These are phyloP conservation scores for Drosophila mauritiana DNA, from an alignment of 1,140 invertebrate species.

Conservation along the genomic window DNA sequence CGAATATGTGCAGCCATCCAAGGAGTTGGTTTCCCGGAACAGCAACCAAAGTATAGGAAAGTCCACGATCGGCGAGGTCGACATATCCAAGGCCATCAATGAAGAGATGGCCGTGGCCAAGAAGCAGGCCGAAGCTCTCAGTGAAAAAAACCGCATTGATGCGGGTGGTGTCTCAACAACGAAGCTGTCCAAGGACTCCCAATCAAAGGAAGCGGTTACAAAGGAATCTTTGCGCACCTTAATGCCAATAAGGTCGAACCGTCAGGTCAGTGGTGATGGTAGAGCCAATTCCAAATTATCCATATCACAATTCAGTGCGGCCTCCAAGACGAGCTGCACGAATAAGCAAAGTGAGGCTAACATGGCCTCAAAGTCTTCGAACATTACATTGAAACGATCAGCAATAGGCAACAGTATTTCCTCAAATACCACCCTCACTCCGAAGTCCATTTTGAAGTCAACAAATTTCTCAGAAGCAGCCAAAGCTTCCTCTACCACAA, in stretches of 20 bases:
- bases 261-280: background rate
- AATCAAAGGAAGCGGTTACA: background rate
- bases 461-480: background rate
- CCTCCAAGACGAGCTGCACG: background rate
- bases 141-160: slow-evolving; percentile 30
- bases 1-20: slow-evolving; percentile 24
- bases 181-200: background rate
- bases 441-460: background rate
- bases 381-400: background rate
- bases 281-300: background rate
- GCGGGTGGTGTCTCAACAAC: slow-evolving; percentile 11
- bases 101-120: slow-evolving; percentile 61
- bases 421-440: background rate
- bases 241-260: slow-evolving; percentile 22
- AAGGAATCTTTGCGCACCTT: slow-evolving; percentile 31
- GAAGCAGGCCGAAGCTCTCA: background rate
- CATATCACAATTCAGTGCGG: slow-evolving; percentile 15
- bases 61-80: slow-evolving; percentile 45
- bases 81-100: slow-evolving; percentile 64
- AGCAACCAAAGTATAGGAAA: background rate
- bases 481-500: background rate
- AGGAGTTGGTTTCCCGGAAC: background rate
- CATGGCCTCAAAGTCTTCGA: background rate
- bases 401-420: background rate
- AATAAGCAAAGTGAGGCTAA: background rate